A percentile compares a stretch with the other conserved stretches of the same genome.
phyloP scores from a whole-genome alignment of 2,797 vertebrate species.

The Chromis chromis region DNA sequence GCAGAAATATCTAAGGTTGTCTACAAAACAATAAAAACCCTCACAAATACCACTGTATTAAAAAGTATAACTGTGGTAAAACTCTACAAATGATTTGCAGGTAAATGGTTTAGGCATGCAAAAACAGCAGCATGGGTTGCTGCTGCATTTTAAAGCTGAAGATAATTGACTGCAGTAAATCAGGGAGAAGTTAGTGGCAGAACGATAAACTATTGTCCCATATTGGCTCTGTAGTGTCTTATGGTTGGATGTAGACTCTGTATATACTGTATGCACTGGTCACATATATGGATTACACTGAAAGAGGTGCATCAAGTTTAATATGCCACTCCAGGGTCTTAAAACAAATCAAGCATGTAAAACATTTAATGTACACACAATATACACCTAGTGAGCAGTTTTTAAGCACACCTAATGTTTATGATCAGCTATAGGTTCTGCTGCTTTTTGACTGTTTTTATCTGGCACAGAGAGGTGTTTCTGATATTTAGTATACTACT shows the following conservation, averaged over 20 bases:
- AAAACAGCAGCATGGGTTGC: not conserved
- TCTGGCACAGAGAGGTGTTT: not conserved
- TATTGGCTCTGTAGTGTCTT: slow-evolving; percentile 2
- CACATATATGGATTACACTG: not conserved
- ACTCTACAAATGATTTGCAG: too few species aligned
- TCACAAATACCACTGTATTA: too few species aligned
- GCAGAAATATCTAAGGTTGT: not conserved
- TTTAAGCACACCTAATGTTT: not conserved
- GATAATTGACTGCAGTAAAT: slow-evolving; percentile 17
- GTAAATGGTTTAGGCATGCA: too few species aligned
- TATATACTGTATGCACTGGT: not conserved
- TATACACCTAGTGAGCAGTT: too few species aligned
- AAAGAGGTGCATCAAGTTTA: not conserved
- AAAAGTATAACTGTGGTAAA: too few species aligned
- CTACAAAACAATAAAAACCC: too few species aligned
- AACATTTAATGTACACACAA: too few species aligned
- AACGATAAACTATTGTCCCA: slow-evolving; percentile 27
- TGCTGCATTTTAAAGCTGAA: slow-evolving; percentile 13
- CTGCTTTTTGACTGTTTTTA: not conserved
- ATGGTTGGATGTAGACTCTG: not conserved
- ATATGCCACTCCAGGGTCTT: not conserved
- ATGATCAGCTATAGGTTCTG: not conserved
- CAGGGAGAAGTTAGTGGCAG: slow-evolving; percentile 11
- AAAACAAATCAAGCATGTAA: not conserved
- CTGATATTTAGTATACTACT: not conserved